These are phyloP conservation scores for Dicrostonyx torquatus DNA, from an alignment of 2,797 vertebrate genomes.

Conservation along the genomic window DNA sequence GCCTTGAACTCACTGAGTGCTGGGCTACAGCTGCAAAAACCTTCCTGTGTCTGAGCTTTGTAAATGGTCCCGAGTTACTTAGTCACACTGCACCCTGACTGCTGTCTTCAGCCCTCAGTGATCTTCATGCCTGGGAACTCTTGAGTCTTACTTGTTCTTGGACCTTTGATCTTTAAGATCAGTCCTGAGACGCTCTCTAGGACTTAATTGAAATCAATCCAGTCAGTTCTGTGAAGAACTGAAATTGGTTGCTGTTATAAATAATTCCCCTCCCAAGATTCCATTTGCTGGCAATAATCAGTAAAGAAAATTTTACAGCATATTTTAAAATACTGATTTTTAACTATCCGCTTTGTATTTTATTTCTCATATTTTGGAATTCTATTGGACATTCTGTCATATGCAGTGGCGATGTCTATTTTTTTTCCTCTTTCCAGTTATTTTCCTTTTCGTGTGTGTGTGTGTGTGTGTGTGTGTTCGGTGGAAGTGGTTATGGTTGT, in stretches of 20 bases:
- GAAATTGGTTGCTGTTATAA: slow-evolving; percentile 54
- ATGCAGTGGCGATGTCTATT: slow-evolving; percentile 46
- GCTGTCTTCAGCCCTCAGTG: neutral
- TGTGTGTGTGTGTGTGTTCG: neutral
- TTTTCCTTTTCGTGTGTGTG: neutral
- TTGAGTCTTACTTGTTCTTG: slow-evolving; percentile 51
- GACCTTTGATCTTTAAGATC: slow-evolving; percentile 60
- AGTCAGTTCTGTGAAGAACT: slow-evolving; percentile 51
- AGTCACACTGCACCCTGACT: neutral
- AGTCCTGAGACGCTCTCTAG: slow-evolving; percentile 18
- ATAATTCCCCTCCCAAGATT: neutral
- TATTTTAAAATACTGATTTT: slow-evolving; percentile 43
- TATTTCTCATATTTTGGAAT: slow-evolving; percentile 9
- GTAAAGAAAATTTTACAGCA: slow-evolving; percentile 37
- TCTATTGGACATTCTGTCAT: slow-evolving; percentile 13
- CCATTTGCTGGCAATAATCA: slow-evolving; percentile 15
- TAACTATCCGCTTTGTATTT: slow-evolving; percentile 2
- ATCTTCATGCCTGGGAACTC: neutral
- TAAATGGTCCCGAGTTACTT: neutral
- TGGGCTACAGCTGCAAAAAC: neutral
- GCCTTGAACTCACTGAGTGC: neutral
- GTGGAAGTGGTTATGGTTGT: neutral
- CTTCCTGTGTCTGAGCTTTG: neutral
- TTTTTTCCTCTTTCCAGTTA: neutral
- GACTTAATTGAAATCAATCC: slow-evolving; percentile 54